Base-by-base conservation (phyloP, 1,140 invertebrate genomes). In the Sminthurides bifidus region DNA sequence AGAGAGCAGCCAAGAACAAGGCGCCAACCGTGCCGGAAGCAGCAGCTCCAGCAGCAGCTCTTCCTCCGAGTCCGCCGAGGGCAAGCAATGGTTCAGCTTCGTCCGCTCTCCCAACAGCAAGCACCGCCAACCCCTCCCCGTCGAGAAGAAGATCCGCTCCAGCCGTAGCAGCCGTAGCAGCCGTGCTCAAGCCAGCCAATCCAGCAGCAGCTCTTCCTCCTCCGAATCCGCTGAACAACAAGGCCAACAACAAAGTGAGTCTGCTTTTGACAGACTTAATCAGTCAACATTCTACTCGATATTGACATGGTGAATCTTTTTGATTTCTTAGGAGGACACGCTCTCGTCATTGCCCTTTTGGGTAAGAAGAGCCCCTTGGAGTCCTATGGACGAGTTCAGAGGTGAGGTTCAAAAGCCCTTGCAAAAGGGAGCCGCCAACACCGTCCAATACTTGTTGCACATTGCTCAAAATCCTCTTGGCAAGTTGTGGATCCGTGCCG, bases 351-450 rank as follows among this genome's bases (percentile, higher is more conserved):
- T 24, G 63, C 54, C 31, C 21, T 61, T 26, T 21, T 65, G 5
- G 54, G 56, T 19, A 65, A 61, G 54, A 54, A 58, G 35, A n/a
- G 48, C 2, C 29, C 57, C 17, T 37, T 65, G 27, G 26, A 30
- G 3, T 35, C 54, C 29, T 14, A 19, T 60, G 1, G 35, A 60
- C 26, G 29, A 41, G n/a, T 27, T 43, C 0, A 27, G 48, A 15
- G 41, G 1, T 30, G n/a, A 14, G 23, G 23, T 59, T 21, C 33
- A 54, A 17, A 46, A 51, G 12, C 37, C 52, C 15, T 46, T 65
- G 21, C 35, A 49, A 21, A 53, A 41, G 31, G 52, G 54, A 40
- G 56, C 14, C 27, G 44, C 19, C 17, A 45, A 49, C 21, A 49
- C 50, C 17, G 31, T 63, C 40, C 55, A 61, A 31, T 61, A 57